Conservation (phyloP, 2,113 vertebrate genomes). For the Sinocyclocheilus maitianheensis region DNA sequence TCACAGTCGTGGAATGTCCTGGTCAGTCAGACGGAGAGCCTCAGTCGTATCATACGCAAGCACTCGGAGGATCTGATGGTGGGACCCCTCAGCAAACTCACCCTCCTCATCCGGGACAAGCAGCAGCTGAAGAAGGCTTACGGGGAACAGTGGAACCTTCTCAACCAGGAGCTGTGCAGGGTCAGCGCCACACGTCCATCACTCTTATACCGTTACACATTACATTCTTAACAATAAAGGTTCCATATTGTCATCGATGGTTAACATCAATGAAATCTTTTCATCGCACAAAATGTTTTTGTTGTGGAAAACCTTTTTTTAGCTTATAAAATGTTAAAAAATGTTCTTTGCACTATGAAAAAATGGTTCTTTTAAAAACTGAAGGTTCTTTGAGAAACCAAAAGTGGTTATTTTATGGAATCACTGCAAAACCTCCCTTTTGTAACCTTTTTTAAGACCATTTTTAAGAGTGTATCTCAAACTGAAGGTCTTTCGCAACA, state of each 20-base stretch:
- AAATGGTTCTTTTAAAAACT: no score
- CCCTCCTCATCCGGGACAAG: constrained; percentile 89
- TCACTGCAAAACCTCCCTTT: background rate
- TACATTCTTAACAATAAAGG: background rate
- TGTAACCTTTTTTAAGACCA: background rate
- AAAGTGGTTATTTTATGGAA: background rate
- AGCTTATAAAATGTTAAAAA: no score
- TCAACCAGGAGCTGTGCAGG: constrained; percentile 85
- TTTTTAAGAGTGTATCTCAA: no score
- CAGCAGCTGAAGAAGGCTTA: constrained; percentile 90
- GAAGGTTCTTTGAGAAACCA: no score
- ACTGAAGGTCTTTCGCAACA: no score
- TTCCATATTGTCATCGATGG: background rate
- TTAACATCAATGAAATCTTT: no score
- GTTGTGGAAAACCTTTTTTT: no score
- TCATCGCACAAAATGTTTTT: no score
- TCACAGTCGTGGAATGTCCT: constrained; percentile 87
- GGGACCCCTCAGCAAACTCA: constrained; percentile 89
- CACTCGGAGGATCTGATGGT: constrained; percentile 85
- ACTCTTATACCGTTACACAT: background rate
- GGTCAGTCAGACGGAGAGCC: constrained; percentile 82
- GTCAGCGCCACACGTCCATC: constrained; percentile 46
- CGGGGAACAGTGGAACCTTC: constrained; percentile 86
- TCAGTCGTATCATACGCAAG: constrained; percentile 86
- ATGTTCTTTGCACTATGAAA: no score